These are phyloP conservation scores for Meleagris gallopavo DNA, from an alignment of 2,113 vertebrate genomes.

Conservation along the genomic window DNA sequence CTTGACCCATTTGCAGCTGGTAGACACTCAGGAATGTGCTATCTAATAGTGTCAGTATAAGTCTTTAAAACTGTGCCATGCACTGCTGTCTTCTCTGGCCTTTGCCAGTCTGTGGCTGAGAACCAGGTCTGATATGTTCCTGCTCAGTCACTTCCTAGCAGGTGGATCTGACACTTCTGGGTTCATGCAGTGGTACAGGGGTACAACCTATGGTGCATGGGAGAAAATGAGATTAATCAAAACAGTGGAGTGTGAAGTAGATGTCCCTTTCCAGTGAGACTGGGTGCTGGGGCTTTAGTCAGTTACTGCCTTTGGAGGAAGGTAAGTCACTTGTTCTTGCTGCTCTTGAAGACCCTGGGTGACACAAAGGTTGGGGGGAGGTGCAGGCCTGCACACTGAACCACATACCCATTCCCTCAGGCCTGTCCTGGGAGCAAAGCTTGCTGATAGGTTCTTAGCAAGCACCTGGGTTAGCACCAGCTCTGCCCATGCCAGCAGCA, in stretches of 20 bases:
- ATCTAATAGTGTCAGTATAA: neutral
- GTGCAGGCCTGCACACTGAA: neutral
- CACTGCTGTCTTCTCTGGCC: neutral
- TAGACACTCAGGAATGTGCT: neutral
- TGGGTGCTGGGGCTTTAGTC: no score
- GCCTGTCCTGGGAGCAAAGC: neutral
- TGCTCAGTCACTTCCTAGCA: neutral
- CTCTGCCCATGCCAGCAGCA: neutral
- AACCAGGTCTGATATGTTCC: neutral
- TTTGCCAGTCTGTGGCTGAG: neutral
- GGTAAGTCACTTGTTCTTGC: accelerated
- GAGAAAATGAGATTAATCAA: neutral
- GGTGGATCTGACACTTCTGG: neutral
- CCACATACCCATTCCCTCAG: accelerated
- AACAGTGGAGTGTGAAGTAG: no score
- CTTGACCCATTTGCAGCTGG: neutral
- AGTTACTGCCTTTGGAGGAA: neutral
- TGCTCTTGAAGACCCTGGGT: neutral
- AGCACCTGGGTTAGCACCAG: neutral
- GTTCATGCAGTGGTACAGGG: accelerated
- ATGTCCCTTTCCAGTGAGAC: neutral
- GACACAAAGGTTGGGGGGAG: neutral
- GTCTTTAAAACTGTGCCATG: neutral
- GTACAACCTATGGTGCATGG: no score
- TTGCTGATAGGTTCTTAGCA: neutral